These are phyloP conservation scores for Cyrtonyx montezumae DNA, from an alignment of 2,113 vertebrate genomes.

Conservation along the genomic window DNA sequence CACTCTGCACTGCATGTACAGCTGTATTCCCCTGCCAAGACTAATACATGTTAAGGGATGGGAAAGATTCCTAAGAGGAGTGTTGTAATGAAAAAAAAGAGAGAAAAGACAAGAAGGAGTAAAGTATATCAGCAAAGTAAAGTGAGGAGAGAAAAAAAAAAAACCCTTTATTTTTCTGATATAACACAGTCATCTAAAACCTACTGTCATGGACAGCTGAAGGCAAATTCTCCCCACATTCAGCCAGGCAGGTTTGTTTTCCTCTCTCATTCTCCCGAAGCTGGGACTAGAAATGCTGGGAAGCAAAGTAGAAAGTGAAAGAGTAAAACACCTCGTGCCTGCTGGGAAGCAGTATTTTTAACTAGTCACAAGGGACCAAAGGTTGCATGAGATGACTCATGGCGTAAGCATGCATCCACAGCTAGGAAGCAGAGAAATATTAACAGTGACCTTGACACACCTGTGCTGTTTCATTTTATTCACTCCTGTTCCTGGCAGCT, in stretches of 20 bases:
- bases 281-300: background rate
- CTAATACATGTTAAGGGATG: background rate
- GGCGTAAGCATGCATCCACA: background rate
- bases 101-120: background rate
- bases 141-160: fast-evolving
- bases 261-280: background rate
- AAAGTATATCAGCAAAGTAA: background rate
- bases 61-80: background rate
- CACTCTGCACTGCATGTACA: background rate
- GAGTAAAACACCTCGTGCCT: background rate
- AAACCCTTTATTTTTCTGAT: background rate
- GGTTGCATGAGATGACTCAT: conserved; percentile 23
- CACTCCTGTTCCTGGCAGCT: background rate
- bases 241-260: background rate
- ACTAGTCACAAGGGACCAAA: conserved; percentile 43
- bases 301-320: conserved; percentile 16
- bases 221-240: background rate
- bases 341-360: background rate
- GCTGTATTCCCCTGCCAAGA: background rate
- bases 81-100: background rate
- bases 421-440: conserved; percentile 9
- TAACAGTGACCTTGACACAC: conserved; percentile 5
- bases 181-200: background rate
- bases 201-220: background rate
- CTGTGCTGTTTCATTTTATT: background rate